Base-by-base conservation (phyloP, 2,113 vertebrate species). In the Actenoides hombroni region DNA sequence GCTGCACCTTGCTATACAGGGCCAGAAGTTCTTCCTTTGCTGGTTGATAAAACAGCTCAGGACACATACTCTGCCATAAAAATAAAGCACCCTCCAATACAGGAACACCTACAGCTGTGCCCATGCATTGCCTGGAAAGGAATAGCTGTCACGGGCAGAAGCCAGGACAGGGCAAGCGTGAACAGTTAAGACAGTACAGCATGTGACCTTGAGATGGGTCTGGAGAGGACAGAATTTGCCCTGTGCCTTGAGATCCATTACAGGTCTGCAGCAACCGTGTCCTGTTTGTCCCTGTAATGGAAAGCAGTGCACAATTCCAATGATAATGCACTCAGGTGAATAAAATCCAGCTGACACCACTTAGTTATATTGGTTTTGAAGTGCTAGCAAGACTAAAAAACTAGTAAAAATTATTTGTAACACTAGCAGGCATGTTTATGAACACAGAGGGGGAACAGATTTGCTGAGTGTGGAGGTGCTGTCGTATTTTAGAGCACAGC, bases 261-360 rank as follows among this genome's bases (percentile, higher is more conserved):
- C 48, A 85, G 35, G 65, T 61, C 63, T 70, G 42, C 63, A 64
- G 64, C n/a, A 87, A 21, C 26, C 29, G 48, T 82, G 26, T 65
- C 70, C 65, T 68, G 10, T 74, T 84, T 75, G 54, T 61, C 54
- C 67, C 84, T 65, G 10, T 40, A 86, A 80, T 21, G 29, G 76
- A 77, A 94, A 85, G 57, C 16, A 73, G 33, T 51, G 42, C 35
- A 63, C 15, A 59, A 51, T 85, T 83, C 73, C 70, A 94, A 83
- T 0, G 3, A 53, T 59, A 89, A 35, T 60, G 73, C 42, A 83
- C 76, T 93, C 79, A 64, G 33, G 79, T 80, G 82, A 92, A 95
- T 86, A 88, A 93, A 95, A 97, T 94, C 48, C 79, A 93, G 59
- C 75, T 94, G 92, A 92, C 26, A 42, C 60, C 73, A 60, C 71